Base-by-base conservation (phyloP, 2,797 vertebrate species). In the Babyrousa celebensis region DNA sequence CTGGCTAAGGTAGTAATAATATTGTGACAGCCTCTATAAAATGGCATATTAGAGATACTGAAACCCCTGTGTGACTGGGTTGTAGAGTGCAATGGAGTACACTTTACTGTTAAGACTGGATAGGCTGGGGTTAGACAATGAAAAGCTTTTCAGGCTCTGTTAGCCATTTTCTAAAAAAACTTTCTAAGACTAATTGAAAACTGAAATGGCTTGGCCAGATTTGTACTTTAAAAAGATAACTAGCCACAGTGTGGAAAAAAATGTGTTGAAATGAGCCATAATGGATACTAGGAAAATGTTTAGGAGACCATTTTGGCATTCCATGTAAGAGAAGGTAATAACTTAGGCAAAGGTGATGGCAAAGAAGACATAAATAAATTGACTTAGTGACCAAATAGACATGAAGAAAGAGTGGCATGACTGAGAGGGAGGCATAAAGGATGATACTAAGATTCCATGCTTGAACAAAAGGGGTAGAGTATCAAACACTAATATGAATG, bases 201-300 rank as follows among this genome's bases (percentile, higher is more conserved):
- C 17, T 83, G 16, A 89, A 72, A 36, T 48, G 27, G 10, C 0
- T 74, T 82, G 9, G 68, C 14, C 48, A 52, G 21, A 58, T 52
- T 82, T 29, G n/a, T 56, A 14, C 21, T 82, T 91, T 32, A 14
- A 74, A 87, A 82, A 91, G 11, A 52, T 95, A 20, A 87, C 18
- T 48, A 92, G 29, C 5, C 82, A 4, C 10, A 60, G 3, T 82
- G 25, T n/a, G n/a, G 12, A 32, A 17, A 60, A 60, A 67, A 0
- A 36, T 36, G 36, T 60, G 17, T 74, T 74, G 7, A 75, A 95
- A 68, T 87, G 40, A 87, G 3, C 21, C 8, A 12, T 54, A 70
- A 70, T 18, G 5, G 25, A 68, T 60, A 68, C 52, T 29, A 82
- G 17, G 20, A 80, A 15, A 91, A 54, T 5, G 21, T 87, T 83